Base-by-base conservation (phyloP, 2,113 vertebrate species). In the Ailurus styani region DNA sequence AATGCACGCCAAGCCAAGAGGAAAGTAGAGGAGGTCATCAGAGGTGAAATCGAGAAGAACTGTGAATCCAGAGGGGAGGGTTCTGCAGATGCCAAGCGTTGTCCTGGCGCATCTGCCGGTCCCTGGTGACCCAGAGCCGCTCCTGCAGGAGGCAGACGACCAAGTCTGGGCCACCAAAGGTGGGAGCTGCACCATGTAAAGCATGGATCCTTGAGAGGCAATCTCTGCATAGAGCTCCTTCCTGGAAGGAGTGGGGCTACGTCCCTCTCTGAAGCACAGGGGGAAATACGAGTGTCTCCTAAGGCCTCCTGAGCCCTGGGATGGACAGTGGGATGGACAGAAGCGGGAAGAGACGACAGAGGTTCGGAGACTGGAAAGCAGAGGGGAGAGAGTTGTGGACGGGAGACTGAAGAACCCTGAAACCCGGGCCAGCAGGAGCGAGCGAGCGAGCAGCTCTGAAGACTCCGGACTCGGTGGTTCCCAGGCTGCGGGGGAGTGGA, bases 391-490 rank as follows among this genome's bases (percentile, higher is more conserved):
- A 31, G n/a, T 40, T 45, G 34, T 34, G 9, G 27, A 17, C 11
- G 5, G 42, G 42, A 9, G 31, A 23, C 60, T 31, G 45, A 11
- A 86, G 64, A 50, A 27, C 6, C 1, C 73, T 15, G 18, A 91
- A 10, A 2, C 15, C 1, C 5, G 45, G 2, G 27, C 34, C 29
- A 52, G 78, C 13, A 57, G 54, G 37, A 52, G 64, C 57, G 7
- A 54, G 29, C 11, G 0, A 42, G 20, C 20, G 40, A 25, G 57
- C 27, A 50, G 31, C 45, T 37, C 14, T 0, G 45, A 37, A 75
- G 66, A 37, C 42, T 60, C 2, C 0, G 2, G n/a, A 60, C 7
- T 37, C 8, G 5, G 31, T 1, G 7, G 40, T 13, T 23, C 27
- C 27, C 21, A 47, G 68, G 47, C 37, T 23, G 55, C 47, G 75